Conservation (phyloP, 2,113 vertebrate genomes). For the Choloepus hoffmanni region DNA sequence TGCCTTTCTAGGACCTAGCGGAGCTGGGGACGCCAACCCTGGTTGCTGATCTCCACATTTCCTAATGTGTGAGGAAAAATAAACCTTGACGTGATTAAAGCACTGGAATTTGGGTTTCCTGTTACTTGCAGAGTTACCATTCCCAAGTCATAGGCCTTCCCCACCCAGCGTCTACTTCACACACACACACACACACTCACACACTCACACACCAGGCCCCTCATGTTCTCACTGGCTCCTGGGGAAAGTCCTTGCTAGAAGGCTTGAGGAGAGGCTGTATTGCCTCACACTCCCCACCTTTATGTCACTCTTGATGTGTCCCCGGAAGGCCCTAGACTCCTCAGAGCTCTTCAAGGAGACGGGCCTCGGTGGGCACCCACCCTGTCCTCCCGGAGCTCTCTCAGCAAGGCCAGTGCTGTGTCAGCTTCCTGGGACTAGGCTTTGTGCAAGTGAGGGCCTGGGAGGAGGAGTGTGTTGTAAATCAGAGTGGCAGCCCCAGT, state of each 20-base stretch:
- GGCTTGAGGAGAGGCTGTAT: neutral
- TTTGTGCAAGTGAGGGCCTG: fast-evolving
- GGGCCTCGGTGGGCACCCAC: fast-evolving
- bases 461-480: fast-evolving
- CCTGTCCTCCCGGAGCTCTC: neutral
- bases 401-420: neutral
- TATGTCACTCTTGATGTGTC: neutral
- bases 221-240: neutral
- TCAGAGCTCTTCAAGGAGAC: neutral
- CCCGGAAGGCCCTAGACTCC: neutral
- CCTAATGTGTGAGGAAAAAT: conserved; percentile 4
- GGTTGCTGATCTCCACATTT: neutral
- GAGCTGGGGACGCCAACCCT: neutral
- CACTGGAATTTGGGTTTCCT: neutral
- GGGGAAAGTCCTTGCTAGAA: neutral
- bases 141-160: neutral
- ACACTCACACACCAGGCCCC: neutral
- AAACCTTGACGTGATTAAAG: neutral
- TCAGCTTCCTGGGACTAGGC: neutral
- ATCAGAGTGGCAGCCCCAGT: conserved; percentile 29
- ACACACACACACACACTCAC: neutral
- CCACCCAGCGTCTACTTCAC: neutral
- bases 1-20: neutral
- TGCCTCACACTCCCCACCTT: too few species aligned
- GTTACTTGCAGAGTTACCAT: neutral